phyloP scores from a whole-genome alignment of 2,888 invertebrate species.

The Pediacus dermestoides region DNA sequence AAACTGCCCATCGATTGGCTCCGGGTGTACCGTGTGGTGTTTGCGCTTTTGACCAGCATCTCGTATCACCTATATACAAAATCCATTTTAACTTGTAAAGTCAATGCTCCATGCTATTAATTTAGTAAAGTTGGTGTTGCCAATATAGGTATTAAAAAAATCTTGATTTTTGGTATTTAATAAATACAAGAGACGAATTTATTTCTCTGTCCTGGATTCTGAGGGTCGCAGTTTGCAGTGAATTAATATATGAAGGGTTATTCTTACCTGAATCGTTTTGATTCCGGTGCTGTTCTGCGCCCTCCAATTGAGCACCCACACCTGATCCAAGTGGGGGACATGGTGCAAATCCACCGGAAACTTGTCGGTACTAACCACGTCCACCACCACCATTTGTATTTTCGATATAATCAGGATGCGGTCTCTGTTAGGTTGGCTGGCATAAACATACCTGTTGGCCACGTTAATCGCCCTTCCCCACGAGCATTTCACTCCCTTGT shows the following conservation, averaged over 20 bases:
- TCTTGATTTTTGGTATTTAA: too few species aligned
- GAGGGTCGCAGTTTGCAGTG: neutral
- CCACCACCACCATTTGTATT: constrained; percentile 67
- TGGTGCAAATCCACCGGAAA: constrained; percentile 68
- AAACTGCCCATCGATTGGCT: constrained; percentile 72
- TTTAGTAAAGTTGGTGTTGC: too few species aligned
- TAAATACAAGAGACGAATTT: too few species aligned
- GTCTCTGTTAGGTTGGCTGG: constrained; percentile 67
- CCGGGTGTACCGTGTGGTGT: constrained; percentile 69
- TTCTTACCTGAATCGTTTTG: constrained; percentile 59
- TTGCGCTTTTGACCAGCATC: constrained; percentile 69
- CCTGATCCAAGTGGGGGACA: constrained; percentile 67
- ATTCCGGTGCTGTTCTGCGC: constrained; percentile 56
- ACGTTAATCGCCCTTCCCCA: constrained; percentile 73
- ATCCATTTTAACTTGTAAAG: neutral
- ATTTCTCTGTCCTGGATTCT: neutral
- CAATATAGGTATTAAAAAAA: too few species aligned
- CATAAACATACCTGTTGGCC: constrained; percentile 67
- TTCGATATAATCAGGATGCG: constrained; percentile 69
- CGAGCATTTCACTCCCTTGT: constrained; percentile 62
- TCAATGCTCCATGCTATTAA: too few species aligned
- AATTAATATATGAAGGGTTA: too few species aligned
- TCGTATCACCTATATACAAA: constrained; percentile 58
- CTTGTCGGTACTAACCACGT: constrained; percentile 69
- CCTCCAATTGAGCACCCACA: constrained; percentile 72